Base-by-base conservation (phyloP, 2,888 invertebrate genomes). In the Melieria crassipennis region DNA sequence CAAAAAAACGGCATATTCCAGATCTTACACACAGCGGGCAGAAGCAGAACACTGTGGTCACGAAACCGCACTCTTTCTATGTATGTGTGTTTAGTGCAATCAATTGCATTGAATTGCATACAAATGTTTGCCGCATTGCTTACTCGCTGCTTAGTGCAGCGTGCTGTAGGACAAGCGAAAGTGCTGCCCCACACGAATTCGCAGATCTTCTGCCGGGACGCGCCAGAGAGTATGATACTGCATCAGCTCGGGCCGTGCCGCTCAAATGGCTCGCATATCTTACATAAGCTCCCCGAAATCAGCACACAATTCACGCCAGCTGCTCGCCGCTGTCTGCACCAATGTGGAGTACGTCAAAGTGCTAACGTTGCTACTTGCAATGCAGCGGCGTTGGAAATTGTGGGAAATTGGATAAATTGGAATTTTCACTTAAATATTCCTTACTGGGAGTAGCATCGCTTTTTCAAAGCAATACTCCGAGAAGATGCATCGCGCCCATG, bases 321-420 rank as follows among this genome's bases (percentile, higher is more conserved):
- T 13, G 2, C 52, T 52, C 13, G 52, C 52, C 13, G 7, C 52
- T 52, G 52, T 52, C 52, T 16, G 10, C 58, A 58, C 42, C 5
- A 5, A 58, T 58, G 58, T n/a, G 58, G 30, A 1, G 16, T n/a
- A 58, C 58, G 30, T 58, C 58, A 0, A 42, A 62, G 61, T 43
- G 48, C 65, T 43, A 45, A 46, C 13, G 56, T 46, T 11, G 45
- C 56, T 30, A 45, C 30, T 7, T 11, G 4, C 11, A 11, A 5
- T 13, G 13, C 10, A 30, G 43, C 43, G 7, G n/a, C 45, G 48
- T 76, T 76, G 81, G 79, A 79, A 81, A 80, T 80, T 79, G 78
- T 77, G 77, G 81, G 81, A 81, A 80, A 81, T 81, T 81, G 81
- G 80, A 80, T 80, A 80, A 79, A 79, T 79, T 78, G 78, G 78